Evolutionary conservation across 2,797 vertebrate species (phyloP), one percentile per base, ranked within the genome.

Genomic region (Glossophaga mutica): DNA sequence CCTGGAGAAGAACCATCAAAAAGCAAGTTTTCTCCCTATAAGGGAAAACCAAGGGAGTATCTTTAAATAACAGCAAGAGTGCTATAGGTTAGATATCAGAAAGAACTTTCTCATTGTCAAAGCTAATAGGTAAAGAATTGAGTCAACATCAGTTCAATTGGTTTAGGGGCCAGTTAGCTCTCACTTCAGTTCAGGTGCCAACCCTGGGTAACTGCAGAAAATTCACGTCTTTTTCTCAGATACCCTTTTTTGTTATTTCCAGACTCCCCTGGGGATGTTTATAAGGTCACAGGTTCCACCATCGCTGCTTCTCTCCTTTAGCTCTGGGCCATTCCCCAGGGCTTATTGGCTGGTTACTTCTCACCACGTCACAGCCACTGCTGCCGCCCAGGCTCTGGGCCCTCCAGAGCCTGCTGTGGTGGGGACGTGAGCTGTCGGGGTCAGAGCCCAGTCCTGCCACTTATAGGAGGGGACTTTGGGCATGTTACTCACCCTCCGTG

Each of bases 21-120:
- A 19, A 34, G 26, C 29, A 76, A n/a, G 29, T 78, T 76, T 81
- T 32, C 26, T 67, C 84, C 42, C 19, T 37, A 3, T 9, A 65
- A 82, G 37, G 42, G n/a, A 71, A 73, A 79, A 83, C 52, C 6
- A 46, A 86, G 46, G n/a, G 29, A 76, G 34, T 18, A 39, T 62
- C 50, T 59, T 86, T 65, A 67, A 82, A 55, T 73, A 29, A 42
- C 39, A 67, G 19, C 46, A 67, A 83, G 62, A 67, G 16, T 14
- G 21, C 57, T 37, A 0, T 29, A 77, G 73, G 68, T 87, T 73
- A 78, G 73, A 16, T 68, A 32, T 71, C 32, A 81, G 50, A 78
- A 89, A 89, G 89, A 39, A 89, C 78, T 57, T 84, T 16, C 85
- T 91, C 34, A 37, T 12, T 77, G 42, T 65, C 59, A 67, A 52